Base-by-base conservation (phyloP, 2,797 vertebrate species). In the Acipenser oxyrinchus region DNA sequence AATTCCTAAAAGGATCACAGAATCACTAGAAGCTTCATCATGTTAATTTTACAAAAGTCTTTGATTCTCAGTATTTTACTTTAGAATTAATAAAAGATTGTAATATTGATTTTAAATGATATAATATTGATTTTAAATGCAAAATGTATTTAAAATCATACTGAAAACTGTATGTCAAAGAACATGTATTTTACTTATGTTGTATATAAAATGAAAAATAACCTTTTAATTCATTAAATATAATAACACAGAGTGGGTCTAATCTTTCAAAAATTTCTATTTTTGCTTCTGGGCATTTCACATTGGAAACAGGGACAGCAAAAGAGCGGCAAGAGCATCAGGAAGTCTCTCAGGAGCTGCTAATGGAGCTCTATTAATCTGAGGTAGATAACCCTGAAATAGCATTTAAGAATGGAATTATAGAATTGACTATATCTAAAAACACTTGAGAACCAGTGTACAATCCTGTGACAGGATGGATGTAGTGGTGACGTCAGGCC, bases 321-420 rank as follows among this genome's bases (percentile, higher is more conserved):
- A 48, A 48, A 57, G 62, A 58, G 18, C 48, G 37, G 7, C 50
- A 69, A 64, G 48, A 60, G 65, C 63, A 66, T 50, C 58, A 62
- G 9, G 49, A 55, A 59, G 48, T 70, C 37, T n/a, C 7, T 60
- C 62, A 13, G 18, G 64, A 58, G 71, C 69, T 69, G 68, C 68
- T 73, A 76, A 76, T 76, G 62, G 69, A 66, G 66, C 51, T 69
- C 64, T 76, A 64, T 64, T 64, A 52, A 52, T 64, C 50, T 51
- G 15, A 23, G 50, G 37, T 37, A 37, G 37, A 37, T 37, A 37
- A 11, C 49, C 63, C 51, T 64, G 63, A 37, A 64, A 52, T 52
- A 18, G n/a, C 13, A 13, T 49, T 64, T 64, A 9, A 52, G 15
- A 52, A 51, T 52, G 49, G 13, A 52, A 51, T 64, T 23, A 51